A percentile compares a stretch with the other conserved stretches of the same genome.
Evolutionary conservation across 2,113 vertebrate species (phyloP).

Genomic region (Limnothrissa miodon): DNA sequence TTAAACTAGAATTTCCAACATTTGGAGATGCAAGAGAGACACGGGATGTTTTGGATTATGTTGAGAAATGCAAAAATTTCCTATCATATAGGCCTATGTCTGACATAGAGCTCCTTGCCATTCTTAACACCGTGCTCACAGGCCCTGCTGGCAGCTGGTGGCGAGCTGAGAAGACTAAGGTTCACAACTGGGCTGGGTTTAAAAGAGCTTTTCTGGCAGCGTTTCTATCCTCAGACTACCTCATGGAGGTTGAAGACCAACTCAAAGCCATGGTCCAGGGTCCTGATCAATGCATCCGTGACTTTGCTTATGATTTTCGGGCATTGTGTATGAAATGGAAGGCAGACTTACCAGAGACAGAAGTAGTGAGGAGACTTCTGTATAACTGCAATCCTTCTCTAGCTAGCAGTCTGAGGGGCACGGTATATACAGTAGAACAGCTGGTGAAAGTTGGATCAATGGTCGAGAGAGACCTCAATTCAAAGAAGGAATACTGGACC

Average conservation of each 20-base stretch:
- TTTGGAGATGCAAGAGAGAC: neutral
- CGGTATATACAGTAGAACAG: conserved; percentile 30
- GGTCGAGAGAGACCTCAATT: conserved; percentile 24
- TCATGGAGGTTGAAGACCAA: conserved; percentile 30
- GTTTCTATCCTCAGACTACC: conserved; percentile 18
- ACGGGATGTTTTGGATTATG: neutral
- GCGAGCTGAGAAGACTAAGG: neutral
- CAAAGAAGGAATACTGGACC: conserved; percentile 27
- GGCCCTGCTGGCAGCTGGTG: conserved; percentile 34
- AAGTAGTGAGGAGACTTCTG: conserved; percentile 25
- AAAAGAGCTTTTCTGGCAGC: conserved; percentile 23
- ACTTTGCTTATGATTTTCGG: conserved; percentile 34
- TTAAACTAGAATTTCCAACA: too few species aligned
- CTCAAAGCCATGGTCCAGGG: neutral
- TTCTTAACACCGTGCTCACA: conserved; percentile 15
- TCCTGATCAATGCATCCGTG: conserved; percentile 8
- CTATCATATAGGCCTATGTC: too few species aligned
- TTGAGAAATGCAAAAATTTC: too few species aligned
- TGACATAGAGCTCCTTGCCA: conserved; percentile 10
- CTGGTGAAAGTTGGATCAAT: conserved; percentile 32
- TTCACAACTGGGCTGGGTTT: conserved; percentile 20
- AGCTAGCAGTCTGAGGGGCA: conserved; percentile 23
- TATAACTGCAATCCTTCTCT: conserved; percentile 32
- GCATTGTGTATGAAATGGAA: conserved; percentile 34
- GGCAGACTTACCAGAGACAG: conserved; percentile 17